Conservation (phyloP, 2,888 invertebrate genomes). For the Yponomeuta cagnagella region DNA sequence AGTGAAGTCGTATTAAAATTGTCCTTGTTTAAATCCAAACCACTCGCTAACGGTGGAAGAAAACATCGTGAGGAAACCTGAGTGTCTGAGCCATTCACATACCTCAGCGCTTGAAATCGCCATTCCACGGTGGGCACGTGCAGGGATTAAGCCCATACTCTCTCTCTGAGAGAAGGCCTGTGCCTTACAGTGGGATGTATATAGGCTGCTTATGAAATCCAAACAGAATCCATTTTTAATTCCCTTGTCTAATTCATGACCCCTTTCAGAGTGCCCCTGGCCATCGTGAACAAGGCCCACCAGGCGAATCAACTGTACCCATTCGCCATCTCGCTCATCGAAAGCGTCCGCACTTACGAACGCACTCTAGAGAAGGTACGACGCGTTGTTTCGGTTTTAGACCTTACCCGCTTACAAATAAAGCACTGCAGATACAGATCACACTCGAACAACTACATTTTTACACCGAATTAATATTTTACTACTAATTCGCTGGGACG, state of each 20-base stretch:
- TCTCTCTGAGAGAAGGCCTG: too few relatives aligned
- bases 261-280: slow-evolving; percentile 88
- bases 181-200: too few relatives aligned
- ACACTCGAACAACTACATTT: not conserved
- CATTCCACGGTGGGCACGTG: too few relatives aligned
- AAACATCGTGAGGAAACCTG: too few relatives aligned
- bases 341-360: slow-evolving; percentile 97
- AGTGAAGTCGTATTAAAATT: too few relatives aligned
- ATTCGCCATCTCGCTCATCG: slow-evolving; percentile 98
- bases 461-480: not conserved
- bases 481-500: not conserved
- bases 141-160: too few relatives aligned
- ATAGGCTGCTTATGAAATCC: too few relatives aligned
- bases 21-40: too few relatives aligned
- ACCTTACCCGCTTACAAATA: slow-evolving; percentile 5
- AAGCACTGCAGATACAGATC: slow-evolving; percentile 5
- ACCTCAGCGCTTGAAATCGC: too few relatives aligned
- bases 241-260: not conserved
- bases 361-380: slow-evolving; percentile 96
- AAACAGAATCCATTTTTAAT: too few relatives aligned
- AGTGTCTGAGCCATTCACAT: too few relatives aligned
- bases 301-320: slow-evolving; percentile 99
- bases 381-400: slow-evolving; percentile 22
- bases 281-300: slow-evolving; percentile 99
- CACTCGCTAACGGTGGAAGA: too few relatives aligned